Evolutionary conservation across 2,797 vertebrate species (phyloP).

Genomic region (Molossus molossus): DNA sequence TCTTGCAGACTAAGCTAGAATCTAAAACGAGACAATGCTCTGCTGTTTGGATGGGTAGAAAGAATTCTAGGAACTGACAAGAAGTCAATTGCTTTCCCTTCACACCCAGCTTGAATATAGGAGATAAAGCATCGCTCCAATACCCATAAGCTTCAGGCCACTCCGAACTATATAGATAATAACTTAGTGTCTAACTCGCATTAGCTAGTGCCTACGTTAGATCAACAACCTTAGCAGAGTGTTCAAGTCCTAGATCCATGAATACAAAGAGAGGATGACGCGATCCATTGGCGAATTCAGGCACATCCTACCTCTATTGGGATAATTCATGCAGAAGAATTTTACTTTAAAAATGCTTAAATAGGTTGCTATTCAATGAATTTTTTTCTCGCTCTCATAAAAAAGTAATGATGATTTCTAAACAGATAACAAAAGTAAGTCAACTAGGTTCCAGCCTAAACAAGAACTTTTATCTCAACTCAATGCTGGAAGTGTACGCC

Average conservation of each 20-base stretch:
- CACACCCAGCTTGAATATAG: slow-evolving; percentile 1
- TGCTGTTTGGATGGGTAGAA: background rate
- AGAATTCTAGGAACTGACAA: slow-evolving; percentile 47
- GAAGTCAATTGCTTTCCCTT: slow-evolving; percentile 42
- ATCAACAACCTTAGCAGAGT: background rate
- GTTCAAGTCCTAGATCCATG: background rate
- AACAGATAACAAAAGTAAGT: slow-evolving; percentile 51
- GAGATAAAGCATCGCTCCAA: background rate
- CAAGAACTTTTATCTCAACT: slow-evolving; percentile 19
- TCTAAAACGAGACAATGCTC: background rate
- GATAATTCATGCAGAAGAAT: slow-evolving; percentile 51
- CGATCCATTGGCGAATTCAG: slow-evolving; percentile 24
- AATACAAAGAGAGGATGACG: slow-evolving; percentile 26
- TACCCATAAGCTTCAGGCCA: background rate
- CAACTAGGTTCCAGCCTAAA: slow-evolving; percentile 47
- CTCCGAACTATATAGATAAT: background rate
- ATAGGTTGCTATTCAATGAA: background rate
- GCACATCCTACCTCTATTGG: background rate
- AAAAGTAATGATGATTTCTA: slow-evolving; percentile 46
- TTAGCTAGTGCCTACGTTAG: background rate
- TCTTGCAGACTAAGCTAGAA: slow-evolving; percentile 8
- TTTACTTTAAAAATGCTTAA: slow-evolving; percentile 41
- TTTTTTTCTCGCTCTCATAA: background rate
- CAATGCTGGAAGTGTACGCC: background rate
- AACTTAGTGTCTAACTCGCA: background rate